Evolutionary conservation across 2,888 invertebrate genomes (phyloP).

Genomic region (Pollenia angustigena): DNA sequence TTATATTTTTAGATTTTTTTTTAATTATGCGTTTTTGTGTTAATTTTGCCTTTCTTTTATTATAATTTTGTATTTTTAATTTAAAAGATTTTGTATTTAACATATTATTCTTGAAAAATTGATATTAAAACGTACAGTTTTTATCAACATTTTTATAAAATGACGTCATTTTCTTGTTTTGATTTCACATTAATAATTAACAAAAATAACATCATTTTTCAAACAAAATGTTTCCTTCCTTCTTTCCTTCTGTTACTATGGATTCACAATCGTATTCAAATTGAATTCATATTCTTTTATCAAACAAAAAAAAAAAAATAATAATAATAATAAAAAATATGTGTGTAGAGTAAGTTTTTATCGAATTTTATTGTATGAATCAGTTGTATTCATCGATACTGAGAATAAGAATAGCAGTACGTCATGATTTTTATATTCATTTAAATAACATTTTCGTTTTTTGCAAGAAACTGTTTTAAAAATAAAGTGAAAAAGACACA

Average conservation of each 20-base stretch:
- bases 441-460: neutral
- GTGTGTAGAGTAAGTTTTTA: neutral
- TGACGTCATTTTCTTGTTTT: slow-evolving; percentile 64
- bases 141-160: slow-evolving; percentile 41
- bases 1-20: slow-evolving; percentile 64
- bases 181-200: slow-evolving; percentile 34
- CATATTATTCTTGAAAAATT: slow-evolving; percentile 35
- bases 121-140: slow-evolving; percentile 60
- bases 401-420: neutral
- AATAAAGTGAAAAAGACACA: no score
- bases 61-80: slow-evolving; percentile 36
- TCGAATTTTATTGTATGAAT: slow-evolving; percentile 13
- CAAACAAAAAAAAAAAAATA: neutral
- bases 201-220: slow-evolving; percentile 8
- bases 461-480: neutral
- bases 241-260: slow-evolving; percentile 46
- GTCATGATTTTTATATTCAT: slow-evolving; percentile 37
- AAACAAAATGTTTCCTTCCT: neutral
- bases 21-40: slow-evolving; percentile 46
- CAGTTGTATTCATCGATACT: slow-evolving; percentile 11
- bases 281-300: slow-evolving; percentile 9
- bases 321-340: no score
- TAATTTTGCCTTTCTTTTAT: slow-evolving; percentile 4
- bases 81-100: no score
- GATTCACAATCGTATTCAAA: neutral